phyloP scores from a whole-genome alignment of 2,113 vertebrate genomes.

The Anarrhichthys ocellatus region DNA sequence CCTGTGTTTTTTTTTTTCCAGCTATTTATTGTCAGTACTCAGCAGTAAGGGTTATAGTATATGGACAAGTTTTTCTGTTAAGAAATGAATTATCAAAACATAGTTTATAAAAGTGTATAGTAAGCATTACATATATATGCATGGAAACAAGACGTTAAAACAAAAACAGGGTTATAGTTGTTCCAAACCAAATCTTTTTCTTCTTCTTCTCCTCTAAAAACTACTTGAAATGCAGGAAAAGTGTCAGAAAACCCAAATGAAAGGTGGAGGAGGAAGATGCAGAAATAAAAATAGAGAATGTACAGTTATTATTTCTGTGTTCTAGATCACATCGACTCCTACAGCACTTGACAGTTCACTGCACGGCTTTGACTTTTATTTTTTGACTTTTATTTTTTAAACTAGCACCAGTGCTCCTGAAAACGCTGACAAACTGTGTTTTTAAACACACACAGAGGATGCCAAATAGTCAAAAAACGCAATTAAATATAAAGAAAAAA shows the following conservation, averaged over 20 bases:
- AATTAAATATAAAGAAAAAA: slow-evolving; percentile 69
- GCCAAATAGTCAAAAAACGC: slow-evolving; percentile 60
- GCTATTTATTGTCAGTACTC: slow-evolving; percentile 85
- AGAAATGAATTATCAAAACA: slow-evolving; percentile 87
- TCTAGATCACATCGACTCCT: slow-evolving; percentile 76
- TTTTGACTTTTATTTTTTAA: too few relatives aligned
- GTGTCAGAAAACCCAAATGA: slow-evolving; percentile 43
- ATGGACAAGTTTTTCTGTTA: slow-evolving; percentile 84
- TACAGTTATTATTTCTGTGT: slow-evolving; percentile 74
- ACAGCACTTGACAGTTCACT: slow-evolving; percentile 79
- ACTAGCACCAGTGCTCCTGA: slow-evolving; percentile 78
- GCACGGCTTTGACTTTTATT: slow-evolving; percentile 68
- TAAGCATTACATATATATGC: slow-evolving; percentile 82
- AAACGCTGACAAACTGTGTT: slow-evolving; percentile 54
- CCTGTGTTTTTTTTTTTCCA: slow-evolving; percentile 63
- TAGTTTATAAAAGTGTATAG: slow-evolving; percentile 86
- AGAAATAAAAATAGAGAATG: slow-evolving; percentile 52
- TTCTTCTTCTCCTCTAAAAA: slow-evolving; percentile 58
- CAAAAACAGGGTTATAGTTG: slow-evolving; percentile 62
- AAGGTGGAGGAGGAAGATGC: slow-evolving; percentile 37
- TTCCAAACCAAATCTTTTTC: slow-evolving; percentile 72
- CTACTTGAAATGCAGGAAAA: slow-evolving; percentile 67
- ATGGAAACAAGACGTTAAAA: slow-evolving; percentile 73
- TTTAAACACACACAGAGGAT: slow-evolving; percentile 52
- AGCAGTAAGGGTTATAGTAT: slow-evolving; percentile 85